Evolutionary conservation across 2,113 vertebrate species (phyloP), one percentile per base, ranked within the genome.

Genomic region (Periophthalmus modestus): DNA sequence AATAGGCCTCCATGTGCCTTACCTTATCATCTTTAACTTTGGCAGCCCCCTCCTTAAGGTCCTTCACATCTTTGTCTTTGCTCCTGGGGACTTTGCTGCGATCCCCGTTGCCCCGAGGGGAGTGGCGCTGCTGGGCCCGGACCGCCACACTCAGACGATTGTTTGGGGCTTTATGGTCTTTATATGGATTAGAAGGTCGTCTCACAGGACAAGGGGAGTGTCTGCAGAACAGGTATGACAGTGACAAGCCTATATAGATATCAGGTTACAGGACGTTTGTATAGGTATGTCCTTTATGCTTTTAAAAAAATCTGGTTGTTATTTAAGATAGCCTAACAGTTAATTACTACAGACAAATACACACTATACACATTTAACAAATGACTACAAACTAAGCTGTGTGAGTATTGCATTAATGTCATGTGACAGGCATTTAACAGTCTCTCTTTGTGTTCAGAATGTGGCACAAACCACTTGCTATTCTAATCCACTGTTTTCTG

Each of bases 11-110:
- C 21, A 21, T 62, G 59, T 28, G 23, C 12, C 13, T 82, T 89
- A 98, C 97, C 95, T 98, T 98, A 54, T 98, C 96, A 1, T 97
- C 97, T 91, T 95, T 97, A 75, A 91, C 90, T 94, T 94, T 98
- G 80, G 88, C 92, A 11, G 85, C 62, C 12, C 89, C 92, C 36
- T 98, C 97, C 81, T 95, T 98, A 74, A 83, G 90, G 46, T 97
- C 96, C 81, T 95, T 97, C 66, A 90, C 86, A 24, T 98, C 97
- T 81, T 94, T 98, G 39, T 98, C 96, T 79, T 95, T 95, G 82
- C 88, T 90, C 24, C 94, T 97, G 68, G 92, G 86, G 0, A 89
- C 78, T 84, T 95, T 97, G 66, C 90, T 92, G 87, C 91, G 93
- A 57, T 97, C 96, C 2, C 43, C 94, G 2, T 95, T 96, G 75